These are phyloP conservation scores for Eurystomus gularis DNA, from an alignment of 2,113 vertebrate species.

Conservation along the genomic window DNA sequence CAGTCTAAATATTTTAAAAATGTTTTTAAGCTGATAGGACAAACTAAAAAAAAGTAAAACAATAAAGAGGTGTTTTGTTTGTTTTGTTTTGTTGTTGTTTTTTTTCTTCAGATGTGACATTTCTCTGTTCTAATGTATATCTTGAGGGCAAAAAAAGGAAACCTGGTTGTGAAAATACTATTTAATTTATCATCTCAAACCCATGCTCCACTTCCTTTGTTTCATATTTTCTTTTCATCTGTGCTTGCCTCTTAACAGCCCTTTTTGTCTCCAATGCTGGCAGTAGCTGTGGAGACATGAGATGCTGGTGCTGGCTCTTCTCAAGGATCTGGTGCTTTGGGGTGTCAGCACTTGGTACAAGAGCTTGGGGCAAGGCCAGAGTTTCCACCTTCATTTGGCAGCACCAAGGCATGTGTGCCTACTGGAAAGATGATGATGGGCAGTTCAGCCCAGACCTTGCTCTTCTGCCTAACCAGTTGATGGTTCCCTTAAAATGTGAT, in stretches of 20 bases:
- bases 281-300: background rate
- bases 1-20: background rate
- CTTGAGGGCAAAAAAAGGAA: background rate
- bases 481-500: background rate
- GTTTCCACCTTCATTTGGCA: background rate
- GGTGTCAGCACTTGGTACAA: background rate
- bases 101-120: background rate
- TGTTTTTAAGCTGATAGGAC: background rate
- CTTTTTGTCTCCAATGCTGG: background rate
- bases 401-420: background rate
- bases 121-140: background rate
- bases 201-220: background rate
- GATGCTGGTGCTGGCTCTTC: background rate
- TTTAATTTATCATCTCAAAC: background rate
- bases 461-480: background rate
- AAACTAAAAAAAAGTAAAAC: background rate
- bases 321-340: background rate
- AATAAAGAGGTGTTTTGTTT: background rate
- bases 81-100: background rate
- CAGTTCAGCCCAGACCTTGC: background rate
- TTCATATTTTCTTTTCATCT: background rate
- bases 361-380: background rate
- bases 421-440: background rate
- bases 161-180: background rate
- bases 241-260: background rate